Percentiles rank a stretch among this genome's conserved stretches.
phyloP scores from a whole-genome alignment of 2,113 vertebrate species.

The Lota lota region DNA sequence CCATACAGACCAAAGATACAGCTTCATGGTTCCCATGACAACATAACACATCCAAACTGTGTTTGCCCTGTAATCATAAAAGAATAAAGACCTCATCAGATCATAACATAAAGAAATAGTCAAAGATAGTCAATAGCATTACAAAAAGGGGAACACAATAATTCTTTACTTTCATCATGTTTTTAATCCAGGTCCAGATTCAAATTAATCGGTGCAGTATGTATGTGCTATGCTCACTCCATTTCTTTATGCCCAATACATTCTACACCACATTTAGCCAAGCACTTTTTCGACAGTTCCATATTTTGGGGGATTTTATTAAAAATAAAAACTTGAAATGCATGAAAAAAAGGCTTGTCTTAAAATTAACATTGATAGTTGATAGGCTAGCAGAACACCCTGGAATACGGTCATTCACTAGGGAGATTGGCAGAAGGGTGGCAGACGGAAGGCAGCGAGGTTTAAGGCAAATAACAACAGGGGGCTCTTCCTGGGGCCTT shows the following conservation, averaged over 20 bases:
- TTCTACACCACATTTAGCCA: constrained; percentile 7
- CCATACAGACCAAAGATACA: no score
- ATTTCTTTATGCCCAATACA: no score
- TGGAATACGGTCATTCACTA: constrained; percentile 38
- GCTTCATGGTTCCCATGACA: no score
- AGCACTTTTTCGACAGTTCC: constrained; percentile 25
- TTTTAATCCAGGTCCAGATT: constrained; percentile 30
- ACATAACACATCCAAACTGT: not conserved
- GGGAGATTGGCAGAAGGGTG: constrained; percentile 27
- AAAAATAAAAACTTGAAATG: constrained; percentile 42
- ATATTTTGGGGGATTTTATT: constrained; percentile 12
- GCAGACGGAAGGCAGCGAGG: not conserved
- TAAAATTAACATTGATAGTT: constrained; percentile 15
- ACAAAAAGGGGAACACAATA: not conserved
- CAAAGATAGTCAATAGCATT: not conserved
- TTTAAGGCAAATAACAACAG: not conserved
- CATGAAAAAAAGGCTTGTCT: not conserved
- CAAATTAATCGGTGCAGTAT: not conserved
- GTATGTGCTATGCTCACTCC: no score
- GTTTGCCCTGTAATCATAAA: constrained; percentile 10
- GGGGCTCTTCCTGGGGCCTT: constrained; percentile 4
- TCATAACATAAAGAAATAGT: not conserved
- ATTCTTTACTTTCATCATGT: not conserved
- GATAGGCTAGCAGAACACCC: not conserved
- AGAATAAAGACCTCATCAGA: not conserved